Evolutionary conservation across 1,140 invertebrate genomes (phyloP).

Genomic region (Cotesia glomerata): DNA sequence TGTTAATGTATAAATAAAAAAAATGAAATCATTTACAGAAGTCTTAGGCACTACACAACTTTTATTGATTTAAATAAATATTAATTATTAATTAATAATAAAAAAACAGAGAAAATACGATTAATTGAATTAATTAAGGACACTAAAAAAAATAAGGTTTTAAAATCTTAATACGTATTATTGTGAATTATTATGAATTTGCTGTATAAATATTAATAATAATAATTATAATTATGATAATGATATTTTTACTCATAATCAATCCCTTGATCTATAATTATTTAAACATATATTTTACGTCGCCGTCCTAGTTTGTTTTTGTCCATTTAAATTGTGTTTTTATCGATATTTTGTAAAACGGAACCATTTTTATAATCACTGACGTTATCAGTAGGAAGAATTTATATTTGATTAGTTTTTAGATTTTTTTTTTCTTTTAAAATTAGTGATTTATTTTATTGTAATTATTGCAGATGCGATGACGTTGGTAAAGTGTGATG

Average conservation of each 20-base stretch:
- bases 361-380: no score
- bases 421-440: no score
- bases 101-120: slow-evolving; percentile 30
- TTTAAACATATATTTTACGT: slow-evolving; percentile 24
- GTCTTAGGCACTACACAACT: slow-evolving; percentile 58
- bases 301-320: slow-evolving; percentile 3
- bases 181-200: slow-evolving; percentile 42
- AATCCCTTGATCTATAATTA: not conserved
- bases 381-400: no score
- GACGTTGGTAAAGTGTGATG: slow-evolving; percentile 39
- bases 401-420: no score
- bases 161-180: slow-evolving; percentile 42
- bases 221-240: not conserved
- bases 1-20: slow-evolving; percentile 30
- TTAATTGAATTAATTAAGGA: slow-evolving; percentile 42
- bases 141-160: slow-evolving; percentile 25
- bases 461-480: not conserved
- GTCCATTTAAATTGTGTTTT: not conserved
- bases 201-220: slow-evolving; percentile 32
- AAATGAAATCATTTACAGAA: slow-evolving; percentile 42
- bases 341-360: not conserved
- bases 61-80: slow-evolving; percentile 50
- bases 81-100: slow-evolving; percentile 42
- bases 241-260: not conserved
- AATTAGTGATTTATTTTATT: no score